Evolutionary conservation across 2,888 invertebrate genomes (phyloP).

Genomic region (Drosophila putrida): DNA sequence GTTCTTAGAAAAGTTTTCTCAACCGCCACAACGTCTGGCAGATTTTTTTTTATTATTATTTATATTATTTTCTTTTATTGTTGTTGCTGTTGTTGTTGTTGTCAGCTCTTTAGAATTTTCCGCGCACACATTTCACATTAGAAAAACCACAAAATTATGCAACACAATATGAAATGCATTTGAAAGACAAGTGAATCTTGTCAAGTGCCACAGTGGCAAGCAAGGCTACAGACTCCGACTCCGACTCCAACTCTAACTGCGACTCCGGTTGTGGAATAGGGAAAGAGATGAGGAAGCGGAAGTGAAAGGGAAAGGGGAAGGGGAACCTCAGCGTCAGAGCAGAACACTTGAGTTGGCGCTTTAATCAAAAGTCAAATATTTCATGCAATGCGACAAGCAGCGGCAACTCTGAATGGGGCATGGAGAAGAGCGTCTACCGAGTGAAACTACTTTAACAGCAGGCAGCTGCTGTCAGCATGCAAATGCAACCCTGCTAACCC

Average conservation of each 20-base stretch:
- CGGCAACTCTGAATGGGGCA: neutral
- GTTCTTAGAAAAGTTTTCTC: slow-evolving; percentile 66
- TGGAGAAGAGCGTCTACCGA: neutral
- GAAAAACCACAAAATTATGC: slow-evolving; percentile 78
- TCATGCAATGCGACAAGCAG: slow-evolving; percentile 72
- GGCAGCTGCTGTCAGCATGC: slow-evolving; percentile 80
- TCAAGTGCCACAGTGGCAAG: slow-evolving; percentile 71
- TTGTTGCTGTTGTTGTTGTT: slow-evolving; percentile 12
- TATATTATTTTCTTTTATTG: slow-evolving; percentile 1
- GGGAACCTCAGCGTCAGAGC: slow-evolving; percentile 42
- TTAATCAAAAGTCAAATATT: slow-evolving; percentile 82
- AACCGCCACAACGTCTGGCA: slow-evolving; percentile 38
- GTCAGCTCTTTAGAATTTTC: slow-evolving; percentile 34
- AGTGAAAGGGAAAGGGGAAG: neutral
- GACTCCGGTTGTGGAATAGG: neutral
- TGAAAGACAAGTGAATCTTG: slow-evolving; percentile 80
- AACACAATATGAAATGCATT: slow-evolving; percentile 81
- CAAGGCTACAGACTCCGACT: slow-evolving; percentile 17
- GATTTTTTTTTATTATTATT: slow-evolving; percentile 13
- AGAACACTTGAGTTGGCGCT: slow-evolving; percentile 80
- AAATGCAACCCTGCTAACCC: slow-evolving; percentile 68
- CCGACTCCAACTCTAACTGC: slow-evolving; percentile 14
- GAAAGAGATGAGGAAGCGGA: neutral
- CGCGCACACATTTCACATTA: slow-evolving; percentile 71
- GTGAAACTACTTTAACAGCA: slow-evolving; percentile 63